phyloP scores from a whole-genome alignment of 2,888 invertebrate species.

The Apotomis turbidana region DNA sequence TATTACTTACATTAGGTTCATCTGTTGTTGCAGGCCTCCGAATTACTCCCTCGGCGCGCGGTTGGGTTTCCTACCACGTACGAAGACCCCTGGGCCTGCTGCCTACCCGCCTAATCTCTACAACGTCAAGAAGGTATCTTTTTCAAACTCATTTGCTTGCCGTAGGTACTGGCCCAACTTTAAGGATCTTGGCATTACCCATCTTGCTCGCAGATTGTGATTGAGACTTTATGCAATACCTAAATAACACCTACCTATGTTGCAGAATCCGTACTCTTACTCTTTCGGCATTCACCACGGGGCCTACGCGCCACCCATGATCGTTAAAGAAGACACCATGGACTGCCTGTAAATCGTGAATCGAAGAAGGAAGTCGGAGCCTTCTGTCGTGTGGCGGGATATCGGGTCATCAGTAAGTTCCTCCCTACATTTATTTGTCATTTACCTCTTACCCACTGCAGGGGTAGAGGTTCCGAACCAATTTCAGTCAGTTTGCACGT shows the following conservation, averaged over 20 bases:
- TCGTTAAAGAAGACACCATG: conserved; percentile 84
- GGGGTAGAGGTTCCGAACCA: no score
- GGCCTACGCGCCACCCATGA: conserved; percentile 80
- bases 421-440: background rate
- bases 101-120: conserved; percentile 80
- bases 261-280: conserved; percentile 77
- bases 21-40: conserved; percentile 58
- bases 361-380: background rate
- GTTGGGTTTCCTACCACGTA: conserved; percentile 61
- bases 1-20: no score
- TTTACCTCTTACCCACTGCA: no score
- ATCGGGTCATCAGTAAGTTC: background rate
- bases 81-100: conserved; percentile 67
- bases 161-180: no score
- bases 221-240: no score
- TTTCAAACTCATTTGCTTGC: background rate
- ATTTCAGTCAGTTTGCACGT: no score
- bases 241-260: conserved; percentile 7
- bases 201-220: no score
- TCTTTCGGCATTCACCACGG: conserved; percentile 85
- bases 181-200: no score
- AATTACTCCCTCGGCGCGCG: conserved; percentile 70
- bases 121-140: conserved; percentile 62
- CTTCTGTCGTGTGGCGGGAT: background rate
- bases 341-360: conserved; percentile 66